phyloP scores from a whole-genome alignment of 2,113 vertebrate species.

The Dasyprocta punctata region DNA sequence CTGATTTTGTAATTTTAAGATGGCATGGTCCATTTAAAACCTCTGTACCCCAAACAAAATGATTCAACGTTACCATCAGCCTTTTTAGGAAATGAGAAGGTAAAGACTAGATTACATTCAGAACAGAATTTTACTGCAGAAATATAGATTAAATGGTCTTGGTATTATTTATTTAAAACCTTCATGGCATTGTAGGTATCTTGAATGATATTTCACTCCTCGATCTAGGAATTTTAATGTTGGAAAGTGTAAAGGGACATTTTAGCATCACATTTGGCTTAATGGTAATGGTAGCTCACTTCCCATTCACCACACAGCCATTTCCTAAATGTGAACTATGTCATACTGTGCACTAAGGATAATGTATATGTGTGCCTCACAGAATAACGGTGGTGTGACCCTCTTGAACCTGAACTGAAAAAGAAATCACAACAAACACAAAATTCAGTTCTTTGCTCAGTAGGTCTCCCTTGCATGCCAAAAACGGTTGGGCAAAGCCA shows the following conservation, averaged over 20 bases:
- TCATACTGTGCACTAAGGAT: rapidly evolving
- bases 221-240: not conserved
- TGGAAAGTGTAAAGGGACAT: not conserved
- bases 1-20: not conserved
- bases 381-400: not conserved
- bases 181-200: not conserved
- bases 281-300: not conserved
- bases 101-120: not conserved
- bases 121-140: not conserved
- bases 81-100: not conserved
- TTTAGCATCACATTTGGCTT: not conserved
- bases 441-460: not conserved
- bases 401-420: not conserved
- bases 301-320: not conserved
- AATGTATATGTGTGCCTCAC: not conserved
- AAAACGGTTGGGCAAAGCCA: not conserved
- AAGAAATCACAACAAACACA: not conserved
- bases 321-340: not conserved
- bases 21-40: not conserved
- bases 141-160: not conserved
- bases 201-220: not conserved
- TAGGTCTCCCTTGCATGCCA: not conserved
- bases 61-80: not conserved
- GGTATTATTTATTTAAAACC: not conserved
- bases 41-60: not conserved